Percentiles rank a stretch among this genome's conserved stretches.
These are phyloP conservation scores for Indri indri DNA, from an alignment of 2,113 vertebrate species.

Conservation along the genomic window DNA sequence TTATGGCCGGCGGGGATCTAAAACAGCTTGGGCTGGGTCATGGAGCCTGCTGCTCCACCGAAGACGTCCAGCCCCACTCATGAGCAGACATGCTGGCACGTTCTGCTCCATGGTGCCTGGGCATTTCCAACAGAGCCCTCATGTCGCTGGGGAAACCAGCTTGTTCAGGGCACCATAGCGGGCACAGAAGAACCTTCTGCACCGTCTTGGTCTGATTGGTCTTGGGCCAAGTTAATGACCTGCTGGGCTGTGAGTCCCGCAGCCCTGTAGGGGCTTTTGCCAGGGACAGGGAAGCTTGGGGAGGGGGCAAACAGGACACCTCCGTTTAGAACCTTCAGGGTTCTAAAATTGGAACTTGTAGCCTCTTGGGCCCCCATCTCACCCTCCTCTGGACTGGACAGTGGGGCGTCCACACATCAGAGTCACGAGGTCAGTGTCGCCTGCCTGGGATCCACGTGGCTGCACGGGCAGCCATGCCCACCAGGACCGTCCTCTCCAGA, in stretches of 20 bases:
- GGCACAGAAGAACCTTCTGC: rapidly evolving
- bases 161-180: no score
- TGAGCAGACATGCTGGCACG: rapidly evolving
- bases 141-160: neutral
- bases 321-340: no score
- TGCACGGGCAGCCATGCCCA: neutral
- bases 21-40: neutral
- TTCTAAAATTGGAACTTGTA: rapidly evolving
- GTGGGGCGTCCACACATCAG: neutral
- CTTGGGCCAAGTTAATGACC: neutral
- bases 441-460: neutral
- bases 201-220: neutral
- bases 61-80: rapidly evolving
- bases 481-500: neutral
- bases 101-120: rapidly evolving
- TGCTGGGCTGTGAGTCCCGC: neutral
- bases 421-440: neutral
- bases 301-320: no score
- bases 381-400: neutral
- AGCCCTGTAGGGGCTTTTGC: neutral
- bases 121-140: neutral
- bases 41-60: rapidly evolving
- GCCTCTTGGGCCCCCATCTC: neutral
- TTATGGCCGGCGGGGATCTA: neutral
- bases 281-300: neutral